Conservation (phyloP, 2,113 vertebrate species). For the Sinocyclocheilus maitianheensis region DNA sequence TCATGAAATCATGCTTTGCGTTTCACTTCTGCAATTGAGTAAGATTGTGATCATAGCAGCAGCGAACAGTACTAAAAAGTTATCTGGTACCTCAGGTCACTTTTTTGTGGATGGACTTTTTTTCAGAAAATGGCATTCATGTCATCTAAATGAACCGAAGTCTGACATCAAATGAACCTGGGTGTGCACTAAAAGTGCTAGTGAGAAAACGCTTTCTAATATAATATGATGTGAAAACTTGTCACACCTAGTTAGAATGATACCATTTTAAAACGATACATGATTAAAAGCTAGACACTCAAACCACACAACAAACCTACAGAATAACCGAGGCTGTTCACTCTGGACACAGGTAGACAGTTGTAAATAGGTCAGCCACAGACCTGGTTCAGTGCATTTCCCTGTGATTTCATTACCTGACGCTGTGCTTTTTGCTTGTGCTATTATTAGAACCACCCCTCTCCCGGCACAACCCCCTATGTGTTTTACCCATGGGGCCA, state of each 20-base stretch:
- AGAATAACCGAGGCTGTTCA: neutral
- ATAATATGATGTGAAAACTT: neutral
- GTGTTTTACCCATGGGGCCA: slow-evolving; percentile 13
- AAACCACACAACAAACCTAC: neutral
- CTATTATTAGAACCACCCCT: slow-evolving; percentile 33
- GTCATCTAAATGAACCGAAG: neutral
- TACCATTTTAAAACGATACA: neutral
- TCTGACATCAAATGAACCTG: neutral
- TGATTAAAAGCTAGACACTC: neutral
- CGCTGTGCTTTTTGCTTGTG: slow-evolving; percentile 19
- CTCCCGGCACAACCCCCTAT: neutral
- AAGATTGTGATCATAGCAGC: neutral
- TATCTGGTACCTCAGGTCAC: neutral
- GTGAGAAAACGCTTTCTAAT: neutral
- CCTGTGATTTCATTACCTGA: slow-evolving; percentile 8
- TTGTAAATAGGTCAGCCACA: slow-evolving; percentile 37
- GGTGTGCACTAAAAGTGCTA: neutral
- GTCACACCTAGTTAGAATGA: neutral
- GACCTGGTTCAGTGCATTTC: slow-evolving; percentile 8
- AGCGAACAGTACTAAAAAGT: neutral
- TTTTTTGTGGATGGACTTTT: neutral
- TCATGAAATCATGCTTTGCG: neutral
- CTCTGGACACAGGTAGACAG: neutral
- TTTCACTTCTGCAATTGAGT: neutral
- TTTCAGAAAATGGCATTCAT: neutral